phyloP scores from a whole-genome alignment of 2,797 vertebrate genomes.

The Artibeus jamaicensis region DNA sequence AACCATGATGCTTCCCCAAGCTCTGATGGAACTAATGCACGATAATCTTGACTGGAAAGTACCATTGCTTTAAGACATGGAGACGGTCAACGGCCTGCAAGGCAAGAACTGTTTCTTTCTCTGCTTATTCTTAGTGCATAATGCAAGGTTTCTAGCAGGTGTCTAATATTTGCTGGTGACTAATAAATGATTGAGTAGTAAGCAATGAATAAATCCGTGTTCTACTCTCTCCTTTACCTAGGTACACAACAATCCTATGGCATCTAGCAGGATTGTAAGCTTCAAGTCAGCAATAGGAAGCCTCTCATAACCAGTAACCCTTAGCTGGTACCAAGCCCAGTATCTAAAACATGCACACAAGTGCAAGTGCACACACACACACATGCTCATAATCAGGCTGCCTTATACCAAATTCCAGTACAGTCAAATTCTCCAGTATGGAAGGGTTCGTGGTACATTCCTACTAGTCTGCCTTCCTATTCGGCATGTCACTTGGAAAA shows the following conservation, averaged over 20 bases:
- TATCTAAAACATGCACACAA: not conserved
- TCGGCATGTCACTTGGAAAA: not conserved
- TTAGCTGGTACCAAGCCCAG: not conserved
- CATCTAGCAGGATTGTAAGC: not conserved
- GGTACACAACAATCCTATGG: rapidly evolving
- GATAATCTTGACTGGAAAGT: not conserved
- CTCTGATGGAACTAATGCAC: not conserved
- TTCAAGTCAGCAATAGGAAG: not conserved
- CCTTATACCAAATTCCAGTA: not conserved
- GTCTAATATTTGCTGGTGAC: not conserved
- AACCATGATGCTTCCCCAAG: not conserved
- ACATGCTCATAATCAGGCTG: no score
- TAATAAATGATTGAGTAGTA: not conserved
- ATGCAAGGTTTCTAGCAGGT: not conserved
- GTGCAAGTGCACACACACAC: not conserved
- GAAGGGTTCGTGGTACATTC: not conserved
- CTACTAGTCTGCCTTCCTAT: not conserved
- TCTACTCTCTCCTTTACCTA: not conserved
- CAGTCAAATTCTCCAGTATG: not conserved
- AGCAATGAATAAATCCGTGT: not conserved
- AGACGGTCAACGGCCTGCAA: not conserved
- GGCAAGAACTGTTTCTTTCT: not conserved
- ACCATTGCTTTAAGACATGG: not conserved
- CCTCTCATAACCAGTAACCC: not conserved
- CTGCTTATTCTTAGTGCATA: not conserved